These are phyloP conservation scores for Papilio aristodemus DNA, from an alignment of 1,140 invertebrate genomes.

Conservation along the genomic window DNA sequence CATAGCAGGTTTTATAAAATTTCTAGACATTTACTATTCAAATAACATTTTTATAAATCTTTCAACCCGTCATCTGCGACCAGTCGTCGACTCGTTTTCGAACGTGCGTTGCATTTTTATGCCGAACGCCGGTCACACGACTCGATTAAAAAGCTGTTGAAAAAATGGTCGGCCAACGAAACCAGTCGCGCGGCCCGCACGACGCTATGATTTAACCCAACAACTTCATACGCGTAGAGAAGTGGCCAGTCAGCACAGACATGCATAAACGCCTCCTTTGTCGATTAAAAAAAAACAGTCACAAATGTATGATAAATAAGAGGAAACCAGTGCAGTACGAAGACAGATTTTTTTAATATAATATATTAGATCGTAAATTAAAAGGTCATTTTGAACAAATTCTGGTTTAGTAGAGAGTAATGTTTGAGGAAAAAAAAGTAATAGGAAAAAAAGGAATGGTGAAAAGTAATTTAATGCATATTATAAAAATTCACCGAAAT, in stretches of 20 bases:
- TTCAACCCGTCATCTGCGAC: conserved; percentile 36
- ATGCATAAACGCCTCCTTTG: not conserved
- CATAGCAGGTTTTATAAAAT: conserved; percentile 33
- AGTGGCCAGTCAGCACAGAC: not conserved
- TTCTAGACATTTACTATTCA: conserved; percentile 36
- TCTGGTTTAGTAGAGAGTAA: too few relatives aligned
- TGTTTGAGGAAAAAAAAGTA: too few relatives aligned
- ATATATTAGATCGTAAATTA: too few relatives aligned
- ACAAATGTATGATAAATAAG: not conserved
- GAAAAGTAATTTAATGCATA: too few relatives aligned
- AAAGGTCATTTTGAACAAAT: too few relatives aligned
- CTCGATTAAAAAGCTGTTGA: conserved; percentile 50
- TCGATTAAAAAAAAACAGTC: not conserved
- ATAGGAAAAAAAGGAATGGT: too few relatives aligned
- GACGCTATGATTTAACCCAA: conserved; percentile 13
- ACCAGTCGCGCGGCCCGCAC: conserved; percentile 37
- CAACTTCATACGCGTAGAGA: conserved; percentile 14
- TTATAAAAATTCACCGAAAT: too few relatives aligned
- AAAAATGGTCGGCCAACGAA: conserved; percentile 51
- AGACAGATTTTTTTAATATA: too few relatives aligned
- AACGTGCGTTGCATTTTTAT: conserved; percentile 56
- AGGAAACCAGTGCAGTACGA: too few relatives aligned
- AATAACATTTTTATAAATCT: conserved; percentile 41
- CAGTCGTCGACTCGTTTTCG: conserved; percentile 41
- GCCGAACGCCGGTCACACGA: conserved; percentile 45